Conservation (phyloP, 2,113 vertebrate genomes). For the Lepus timidus region DNA sequence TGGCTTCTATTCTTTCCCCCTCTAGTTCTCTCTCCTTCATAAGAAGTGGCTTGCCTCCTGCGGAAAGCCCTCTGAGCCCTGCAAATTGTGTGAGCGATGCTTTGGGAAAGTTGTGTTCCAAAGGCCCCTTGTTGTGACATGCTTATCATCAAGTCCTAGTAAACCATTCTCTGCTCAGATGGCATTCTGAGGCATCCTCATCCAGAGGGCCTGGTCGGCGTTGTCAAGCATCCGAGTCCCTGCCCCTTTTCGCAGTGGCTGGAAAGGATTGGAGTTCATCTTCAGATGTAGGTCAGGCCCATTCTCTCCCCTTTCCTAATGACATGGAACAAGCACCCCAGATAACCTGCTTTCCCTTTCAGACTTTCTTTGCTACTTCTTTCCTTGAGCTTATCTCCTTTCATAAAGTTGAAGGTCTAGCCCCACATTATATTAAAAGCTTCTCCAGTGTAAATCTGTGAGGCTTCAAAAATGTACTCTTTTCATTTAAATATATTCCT, state of each 20-base stretch:
- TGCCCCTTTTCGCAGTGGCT: background rate
- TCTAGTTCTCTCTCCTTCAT: conserved; percentile 33
- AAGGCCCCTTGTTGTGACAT: background rate
- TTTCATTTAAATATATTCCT: conserved; percentile 51
- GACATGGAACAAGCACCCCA: background rate
- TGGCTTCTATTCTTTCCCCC: background rate
- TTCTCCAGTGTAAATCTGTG: background rate
- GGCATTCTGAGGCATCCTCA: background rate
- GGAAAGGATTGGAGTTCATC: background rate
- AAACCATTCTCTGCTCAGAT: background rate
- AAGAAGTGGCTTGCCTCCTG: conserved; percentile 54
- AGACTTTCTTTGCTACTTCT: background rate
- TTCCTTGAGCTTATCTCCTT: background rate
- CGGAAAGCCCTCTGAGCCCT: conserved; percentile 24
- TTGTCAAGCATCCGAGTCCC: background rate
- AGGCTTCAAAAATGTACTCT: conserved; percentile 32
- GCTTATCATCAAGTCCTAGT: background rate
- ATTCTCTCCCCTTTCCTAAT: background rate
- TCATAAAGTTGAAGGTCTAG: background rate
- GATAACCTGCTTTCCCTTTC: background rate
- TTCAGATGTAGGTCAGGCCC: background rate
- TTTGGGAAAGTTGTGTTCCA: background rate
- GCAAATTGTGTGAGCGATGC: background rate
- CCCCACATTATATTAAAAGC: conserved; percentile 29
- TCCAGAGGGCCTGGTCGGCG: background rate